Conservation (phyloP, 2,888 invertebrate species). For the Tyria jacobaeae region DNA sequence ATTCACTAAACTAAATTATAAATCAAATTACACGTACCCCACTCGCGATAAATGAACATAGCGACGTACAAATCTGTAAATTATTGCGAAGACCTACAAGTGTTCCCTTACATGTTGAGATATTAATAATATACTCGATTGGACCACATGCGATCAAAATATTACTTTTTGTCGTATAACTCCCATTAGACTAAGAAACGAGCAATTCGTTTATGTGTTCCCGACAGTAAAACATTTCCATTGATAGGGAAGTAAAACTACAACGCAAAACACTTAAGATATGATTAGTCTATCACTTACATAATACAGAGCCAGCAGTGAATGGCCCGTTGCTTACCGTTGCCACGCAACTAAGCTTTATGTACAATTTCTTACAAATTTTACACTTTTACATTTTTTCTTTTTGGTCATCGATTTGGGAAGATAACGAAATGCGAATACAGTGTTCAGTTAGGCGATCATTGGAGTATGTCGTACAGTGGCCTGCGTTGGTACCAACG, state of each 20-base stretch:
- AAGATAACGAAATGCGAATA: conserved; percentile 67
- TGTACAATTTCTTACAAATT: conserved; percentile 61
- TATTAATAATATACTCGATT: conserved; percentile 77
- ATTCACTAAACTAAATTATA: conserved; percentile 55
- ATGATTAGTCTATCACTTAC: conserved; percentile 81
- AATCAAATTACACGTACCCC: conserved; percentile 54
- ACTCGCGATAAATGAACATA: conserved; percentile 50
- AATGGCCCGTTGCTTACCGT: conserved; percentile 57
- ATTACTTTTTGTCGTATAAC: conserved; percentile 61
- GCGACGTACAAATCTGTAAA: conserved; percentile 60
- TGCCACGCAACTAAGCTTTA: conserved; percentile 70
- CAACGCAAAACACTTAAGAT: conserved; percentile 80
- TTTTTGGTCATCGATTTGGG: conserved; percentile 81
- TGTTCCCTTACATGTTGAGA: conserved; percentile 81
- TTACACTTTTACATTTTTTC: conserved; percentile 60
- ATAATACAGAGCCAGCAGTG: conserved; percentile 48
- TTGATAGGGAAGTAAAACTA: conserved; percentile 68
- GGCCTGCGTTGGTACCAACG: conserved; percentile 15
- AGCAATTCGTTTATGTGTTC: conserved; percentile 69
- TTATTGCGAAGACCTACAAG: conserved; percentile 75
- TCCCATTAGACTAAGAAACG: conserved; percentile 62
- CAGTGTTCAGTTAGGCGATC: conserved; percentile 36
- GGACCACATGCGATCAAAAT: conserved; percentile 75
- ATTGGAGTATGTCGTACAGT: conserved; percentile 13
- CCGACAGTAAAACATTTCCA: conserved; percentile 66